These are phyloP conservation scores for Agonopterix heracliana DNA, from an alignment of 2,888 invertebrate genomes.

Conservation along the genomic window DNA sequence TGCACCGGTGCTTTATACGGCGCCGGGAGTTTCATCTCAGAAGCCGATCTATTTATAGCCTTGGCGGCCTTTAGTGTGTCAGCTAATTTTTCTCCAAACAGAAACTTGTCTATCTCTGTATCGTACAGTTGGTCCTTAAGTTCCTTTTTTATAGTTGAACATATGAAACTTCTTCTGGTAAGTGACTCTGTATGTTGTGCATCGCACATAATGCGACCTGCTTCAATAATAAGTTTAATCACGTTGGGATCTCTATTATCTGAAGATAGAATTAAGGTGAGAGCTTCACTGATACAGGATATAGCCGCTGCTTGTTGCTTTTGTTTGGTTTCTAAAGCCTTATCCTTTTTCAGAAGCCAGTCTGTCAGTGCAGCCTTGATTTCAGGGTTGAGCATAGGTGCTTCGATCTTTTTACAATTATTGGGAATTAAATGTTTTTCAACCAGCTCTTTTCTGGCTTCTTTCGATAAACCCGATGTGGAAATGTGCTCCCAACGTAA, in stretches of 20 bases:
- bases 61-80: constrained; percentile 8
- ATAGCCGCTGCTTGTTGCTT: constrained; percentile 4
- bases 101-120: too few species aligned
- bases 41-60: constrained; percentile 3
- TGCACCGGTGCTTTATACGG: not conserved
- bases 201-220: constrained; percentile 5
- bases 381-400: constrained; percentile 6
- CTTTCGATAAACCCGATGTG: constrained; percentile 1
- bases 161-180: constrained; percentile 4
- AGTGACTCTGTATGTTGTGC: constrained; percentile 5
- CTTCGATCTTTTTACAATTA: constrained; percentile 1
- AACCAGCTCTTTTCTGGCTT: not conserved
- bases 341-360: constrained; percentile 1
- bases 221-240: constrained; percentile 5
- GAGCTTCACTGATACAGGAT: constrained; percentile 2
- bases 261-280: not conserved
- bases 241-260: constrained; percentile 2
- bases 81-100: too few species aligned
- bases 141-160: constrained; percentile 4
- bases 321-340: constrained; percentile 8
- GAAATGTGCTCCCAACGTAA: constrained; percentile 3
- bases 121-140: constrained; percentile 4
- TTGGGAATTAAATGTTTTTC: constrained; percentile 1
- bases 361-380: constrained; percentile 3
- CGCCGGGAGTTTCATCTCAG: not conserved